Evolutionary conservation across 2,888 invertebrate genomes (phyloP).

Genomic region (Sericinus montela): DNA sequence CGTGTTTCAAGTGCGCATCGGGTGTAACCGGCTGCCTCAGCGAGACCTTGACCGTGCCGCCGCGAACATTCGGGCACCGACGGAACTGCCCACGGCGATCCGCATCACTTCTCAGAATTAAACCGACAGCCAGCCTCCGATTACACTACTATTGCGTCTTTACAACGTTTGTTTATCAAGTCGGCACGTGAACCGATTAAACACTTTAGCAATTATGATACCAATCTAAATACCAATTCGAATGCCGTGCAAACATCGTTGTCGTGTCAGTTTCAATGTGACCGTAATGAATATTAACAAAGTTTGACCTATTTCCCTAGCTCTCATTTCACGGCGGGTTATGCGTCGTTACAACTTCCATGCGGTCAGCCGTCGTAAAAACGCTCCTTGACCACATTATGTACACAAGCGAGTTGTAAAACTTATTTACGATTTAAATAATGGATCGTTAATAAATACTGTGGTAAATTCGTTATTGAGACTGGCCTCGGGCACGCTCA

Average conservation of each 20-base stretch:
- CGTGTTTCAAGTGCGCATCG: conserved; percentile 51
- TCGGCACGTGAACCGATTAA: conserved; percentile 23
- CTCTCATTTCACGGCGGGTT: neutral
- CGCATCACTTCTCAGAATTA: conserved; percentile 25
- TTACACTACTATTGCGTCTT: conserved; percentile 45
- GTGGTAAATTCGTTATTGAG: conserved; percentile 42
- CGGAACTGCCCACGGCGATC: conserved; percentile 38
- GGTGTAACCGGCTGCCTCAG: conserved; percentile 39
- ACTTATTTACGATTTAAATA: conserved; percentile 50
- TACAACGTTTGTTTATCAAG: conserved; percentile 29
- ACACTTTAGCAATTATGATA: neutral
- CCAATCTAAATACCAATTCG: neutral
- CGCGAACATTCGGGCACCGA: conserved; percentile 37
- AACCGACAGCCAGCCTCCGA: conserved; percentile 37
- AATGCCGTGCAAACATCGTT: conserved; percentile 2
- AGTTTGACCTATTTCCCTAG: conserved; percentile 12
- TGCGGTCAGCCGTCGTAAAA: conserved; percentile 42
- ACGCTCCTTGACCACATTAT: conserved; percentile 44
- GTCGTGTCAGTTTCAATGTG: no score
- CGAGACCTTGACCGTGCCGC: conserved; percentile 64
- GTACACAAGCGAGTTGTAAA: conserved; percentile 44
- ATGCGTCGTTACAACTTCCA: conserved; percentile 16
- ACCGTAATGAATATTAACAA: neutral
- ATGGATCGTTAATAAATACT: conserved; percentile 39
- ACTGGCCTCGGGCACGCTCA: conserved; percentile 40